Evolutionary conservation across 35 echinoderm and acorn worm genomes (phyloP).

Genomic region (Ophiothrix spiculata): DNA sequence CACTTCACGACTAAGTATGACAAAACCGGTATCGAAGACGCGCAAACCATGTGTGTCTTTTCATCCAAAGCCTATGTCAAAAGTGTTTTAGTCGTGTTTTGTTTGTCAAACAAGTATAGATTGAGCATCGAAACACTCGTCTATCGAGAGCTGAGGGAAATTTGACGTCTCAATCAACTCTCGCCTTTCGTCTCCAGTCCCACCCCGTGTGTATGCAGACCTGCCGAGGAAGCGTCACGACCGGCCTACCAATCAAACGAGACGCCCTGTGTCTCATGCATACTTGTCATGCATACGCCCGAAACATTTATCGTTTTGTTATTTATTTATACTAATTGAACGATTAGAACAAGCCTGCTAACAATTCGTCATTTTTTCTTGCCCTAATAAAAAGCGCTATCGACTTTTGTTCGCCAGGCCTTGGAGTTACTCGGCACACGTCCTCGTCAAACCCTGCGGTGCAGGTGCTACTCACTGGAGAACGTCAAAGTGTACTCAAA

Average conservation of each 20-base stretch:
- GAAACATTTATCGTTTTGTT: constrained; percentile 91
- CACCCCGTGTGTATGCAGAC: neutral
- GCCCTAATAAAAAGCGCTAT: constrained; percentile 73
- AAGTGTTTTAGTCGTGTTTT: neutral
- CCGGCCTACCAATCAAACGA: constrained; percentile 22
- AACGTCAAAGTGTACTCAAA: constrained; percentile 65
- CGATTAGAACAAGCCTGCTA: constrained; percentile 82
- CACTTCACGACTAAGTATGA: neutral
- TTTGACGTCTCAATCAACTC: constrained; percentile 10
- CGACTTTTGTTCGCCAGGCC: constrained; percentile 89
- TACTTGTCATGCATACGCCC: constrained; percentile 43
- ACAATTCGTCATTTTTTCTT: constrained; percentile 84
- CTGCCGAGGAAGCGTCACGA: constrained; percentile 21
- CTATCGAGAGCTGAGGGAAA: neutral
- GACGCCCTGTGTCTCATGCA: constrained; percentile 45
- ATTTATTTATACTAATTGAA: constrained; percentile 98
- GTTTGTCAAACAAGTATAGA: neutral
- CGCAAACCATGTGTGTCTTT: neutral
- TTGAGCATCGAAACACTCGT: constrained; percentile 12
- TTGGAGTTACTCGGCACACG: constrained; percentile 68
- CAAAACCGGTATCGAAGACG: neutral
- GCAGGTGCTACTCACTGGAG: constrained; percentile 73
- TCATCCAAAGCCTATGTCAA: neutral
- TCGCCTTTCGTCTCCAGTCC: neutral
- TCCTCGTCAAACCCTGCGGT: constrained; percentile 34